These are phyloP conservation scores for Spinibarbus caldwelli DNA, from an alignment of 2,797 vertebrate species.

Conservation along the genomic window DNA sequence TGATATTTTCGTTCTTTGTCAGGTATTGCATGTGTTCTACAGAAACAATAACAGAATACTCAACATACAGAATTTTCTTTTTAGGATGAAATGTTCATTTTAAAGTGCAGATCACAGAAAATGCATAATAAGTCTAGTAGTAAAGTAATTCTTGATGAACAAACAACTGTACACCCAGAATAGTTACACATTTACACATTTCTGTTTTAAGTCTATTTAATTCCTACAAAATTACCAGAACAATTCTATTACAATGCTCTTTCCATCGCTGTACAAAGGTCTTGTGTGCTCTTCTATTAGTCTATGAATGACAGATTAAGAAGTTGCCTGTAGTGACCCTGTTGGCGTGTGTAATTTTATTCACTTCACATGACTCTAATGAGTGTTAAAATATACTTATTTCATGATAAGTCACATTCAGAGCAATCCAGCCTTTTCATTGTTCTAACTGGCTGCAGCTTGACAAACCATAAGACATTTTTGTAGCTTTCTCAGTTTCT, in stretches of 20 bases:
- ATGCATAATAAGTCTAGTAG: not conserved
- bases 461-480: not conserved
- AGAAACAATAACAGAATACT: not conserved
- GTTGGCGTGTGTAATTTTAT: conserved; percentile 42
- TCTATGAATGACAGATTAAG: conserved; percentile 48
- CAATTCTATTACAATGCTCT: not conserved
- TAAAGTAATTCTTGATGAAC: not conserved
- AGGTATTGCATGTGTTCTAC: not conserved
- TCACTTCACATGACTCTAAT: conserved; percentile 64
- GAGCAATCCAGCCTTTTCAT: not conserved
- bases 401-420: not conserved
- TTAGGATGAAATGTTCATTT: not conserved
- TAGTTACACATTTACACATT: not conserved
- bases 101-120: not conserved
- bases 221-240: not conserved
- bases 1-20: not conserved
- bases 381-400: conserved; percentile 27
- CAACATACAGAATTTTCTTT: not conserved
- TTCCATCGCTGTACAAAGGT: not conserved
- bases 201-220: not conserved
- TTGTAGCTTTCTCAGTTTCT: not conserved
- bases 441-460: not conserved
- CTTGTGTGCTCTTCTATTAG: conserved; percentile 59
- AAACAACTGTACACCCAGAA: not conserved
- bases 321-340: not conserved